Evolutionary conservation across 2,113 vertebrate species (phyloP).

Genomic region (Nesogale talazaci): DNA sequence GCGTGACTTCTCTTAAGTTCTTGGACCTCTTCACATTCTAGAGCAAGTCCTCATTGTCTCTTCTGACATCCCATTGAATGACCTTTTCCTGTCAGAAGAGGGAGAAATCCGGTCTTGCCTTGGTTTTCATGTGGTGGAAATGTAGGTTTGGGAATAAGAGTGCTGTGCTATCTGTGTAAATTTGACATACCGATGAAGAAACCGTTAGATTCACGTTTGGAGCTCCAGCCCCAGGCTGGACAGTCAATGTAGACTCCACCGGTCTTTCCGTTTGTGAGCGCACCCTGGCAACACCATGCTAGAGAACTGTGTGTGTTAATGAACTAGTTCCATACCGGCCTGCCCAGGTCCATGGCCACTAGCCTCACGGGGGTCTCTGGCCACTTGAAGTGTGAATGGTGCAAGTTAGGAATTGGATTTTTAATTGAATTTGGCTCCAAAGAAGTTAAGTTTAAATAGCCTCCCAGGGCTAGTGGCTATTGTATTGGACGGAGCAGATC

Average conservation of each 20-base stretch:
- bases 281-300: not conserved
- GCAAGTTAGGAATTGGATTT: not conserved
- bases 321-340: not conserved
- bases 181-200: not conserved
- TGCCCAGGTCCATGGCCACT: not conserved
- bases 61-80: no score
- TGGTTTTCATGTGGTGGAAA: no score
- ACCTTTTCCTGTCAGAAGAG: not conserved
- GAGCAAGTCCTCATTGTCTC: no score
- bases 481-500: not conserved
- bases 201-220: not conserved
- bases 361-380: not conserved
- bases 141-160: not conserved
- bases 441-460: not conserved
- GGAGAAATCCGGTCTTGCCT: not conserved
- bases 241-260: not conserved
- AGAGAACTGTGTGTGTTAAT: not conserved
- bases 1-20: no score
- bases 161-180: not conserved
- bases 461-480: not conserved
- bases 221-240: not conserved
- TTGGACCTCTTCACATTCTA: no score
- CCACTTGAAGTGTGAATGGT: not conserved
- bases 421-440: not conserved
- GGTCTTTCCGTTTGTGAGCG: not conserved